Conservation (phyloP, 2,888 invertebrate species). For the Sarcophaga rosellei region DNA sequence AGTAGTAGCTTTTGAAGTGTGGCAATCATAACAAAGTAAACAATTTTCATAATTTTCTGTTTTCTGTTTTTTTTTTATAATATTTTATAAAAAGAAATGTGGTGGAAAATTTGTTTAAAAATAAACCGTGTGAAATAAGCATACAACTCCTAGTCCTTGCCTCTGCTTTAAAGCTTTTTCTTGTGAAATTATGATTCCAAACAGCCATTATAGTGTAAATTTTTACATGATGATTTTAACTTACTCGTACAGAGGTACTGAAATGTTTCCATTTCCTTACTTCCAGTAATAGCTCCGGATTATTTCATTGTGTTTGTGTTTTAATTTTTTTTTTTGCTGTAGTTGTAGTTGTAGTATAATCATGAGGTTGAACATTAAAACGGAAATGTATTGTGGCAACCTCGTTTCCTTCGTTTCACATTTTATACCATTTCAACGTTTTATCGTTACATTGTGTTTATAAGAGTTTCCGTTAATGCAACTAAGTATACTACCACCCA, state of each 20-base stretch:
- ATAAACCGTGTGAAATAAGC: not conserved
- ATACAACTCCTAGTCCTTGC: too few species aligned
- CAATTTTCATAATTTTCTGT: too few species aligned
- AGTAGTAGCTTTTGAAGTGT: too few species aligned
- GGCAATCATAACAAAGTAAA: too few species aligned
- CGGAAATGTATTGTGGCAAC: conserved; percentile 37
- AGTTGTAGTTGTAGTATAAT: too few species aligned
- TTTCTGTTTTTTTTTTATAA: too few species aligned
- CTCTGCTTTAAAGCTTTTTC: too few species aligned
- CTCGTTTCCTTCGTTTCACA: conserved; percentile 27
- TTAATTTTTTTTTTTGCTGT: not conserved
- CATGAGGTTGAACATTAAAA: conserved; percentile 6
- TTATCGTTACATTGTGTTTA: not conserved
- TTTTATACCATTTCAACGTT: conserved; percentile 3
- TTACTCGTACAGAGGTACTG: too few species aligned
- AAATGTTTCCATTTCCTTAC: not conserved
- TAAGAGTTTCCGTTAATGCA: conserved; percentile 17
- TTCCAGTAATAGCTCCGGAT: conserved; percentile 6
- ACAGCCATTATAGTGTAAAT: too few species aligned
- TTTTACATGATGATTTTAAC: too few species aligned
- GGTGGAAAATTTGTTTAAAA: conserved; percentile 7
- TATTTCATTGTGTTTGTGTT: conserved; percentile 5
- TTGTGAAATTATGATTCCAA: too few species aligned
- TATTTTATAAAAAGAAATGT: conserved; percentile 18
- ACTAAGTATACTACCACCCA: not conserved